Conservation (phyloP, 2,888 invertebrate species). For the Apamea sordens region DNA sequence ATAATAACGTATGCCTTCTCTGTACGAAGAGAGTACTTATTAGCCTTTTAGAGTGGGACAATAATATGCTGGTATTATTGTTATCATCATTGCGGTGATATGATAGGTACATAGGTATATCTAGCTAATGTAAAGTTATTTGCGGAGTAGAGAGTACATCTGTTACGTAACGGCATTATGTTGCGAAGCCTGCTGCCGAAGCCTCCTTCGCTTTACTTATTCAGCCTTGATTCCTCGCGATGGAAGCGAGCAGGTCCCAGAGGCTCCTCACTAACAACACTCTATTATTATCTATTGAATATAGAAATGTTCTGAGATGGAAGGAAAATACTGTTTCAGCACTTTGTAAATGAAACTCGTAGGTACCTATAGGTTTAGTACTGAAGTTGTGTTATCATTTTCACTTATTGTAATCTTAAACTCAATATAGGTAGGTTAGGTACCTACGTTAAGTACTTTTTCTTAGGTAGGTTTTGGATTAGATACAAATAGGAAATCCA, state of each 20-base stretch:
- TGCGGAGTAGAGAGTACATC: constrained; percentile 60
- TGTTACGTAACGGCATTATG: constrained; percentile 61
- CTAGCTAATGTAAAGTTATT: constrained; percentile 54
- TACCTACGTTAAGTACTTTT: background rate
- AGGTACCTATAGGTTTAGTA: background rate
- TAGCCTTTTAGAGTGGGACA: background rate
- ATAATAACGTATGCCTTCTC: background rate
- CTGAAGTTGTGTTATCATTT: constrained; percentile 2
- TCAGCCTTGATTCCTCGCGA: constrained; percentile 57
- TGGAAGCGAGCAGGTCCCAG: constrained; percentile 48
- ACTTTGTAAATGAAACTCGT: constrained; percentile 12
- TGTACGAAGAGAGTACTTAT: background rate
- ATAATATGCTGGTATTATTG: background rate
- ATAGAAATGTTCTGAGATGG: constrained; percentile 41
- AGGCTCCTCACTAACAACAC: constrained; percentile 54
- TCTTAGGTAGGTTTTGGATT: background rate
- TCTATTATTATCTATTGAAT: constrained; percentile 60
- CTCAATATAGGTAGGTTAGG: background rate
- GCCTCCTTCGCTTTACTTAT: constrained; percentile 66
- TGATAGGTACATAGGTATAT: background rate
- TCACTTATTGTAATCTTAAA: background rate
- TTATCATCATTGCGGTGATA: background rate
- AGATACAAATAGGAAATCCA: background rate
- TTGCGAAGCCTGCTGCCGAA: constrained; percentile 45
- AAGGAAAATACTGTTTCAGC: constrained; percentile 35